Evolutionary conservation across 2,888 invertebrate genomes (phyloP).

Genomic region (Bellardia pandia): DNA sequence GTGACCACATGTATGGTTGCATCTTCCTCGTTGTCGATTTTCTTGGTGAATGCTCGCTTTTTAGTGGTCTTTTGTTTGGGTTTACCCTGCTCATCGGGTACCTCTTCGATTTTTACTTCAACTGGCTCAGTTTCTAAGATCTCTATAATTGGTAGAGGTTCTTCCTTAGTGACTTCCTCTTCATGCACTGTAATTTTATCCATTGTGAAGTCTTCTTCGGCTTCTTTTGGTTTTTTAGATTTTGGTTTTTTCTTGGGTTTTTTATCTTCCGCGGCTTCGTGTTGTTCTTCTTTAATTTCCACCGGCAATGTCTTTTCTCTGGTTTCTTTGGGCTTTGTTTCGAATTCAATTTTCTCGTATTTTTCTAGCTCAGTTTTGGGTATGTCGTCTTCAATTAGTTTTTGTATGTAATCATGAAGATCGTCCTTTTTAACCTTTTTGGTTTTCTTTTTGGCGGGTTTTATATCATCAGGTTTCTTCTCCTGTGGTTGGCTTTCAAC

Average conservation of each 20-base stretch:
- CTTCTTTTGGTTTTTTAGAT: constrained; percentile 70
- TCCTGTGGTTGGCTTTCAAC: constrained; percentile 78
- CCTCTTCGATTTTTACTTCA: constrained; percentile 78
- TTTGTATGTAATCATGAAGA: constrained; percentile 82
- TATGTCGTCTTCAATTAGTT: constrained; percentile 82
- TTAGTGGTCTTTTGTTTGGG: constrained; percentile 80
- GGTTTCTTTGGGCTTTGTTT: constrained; percentile 78
- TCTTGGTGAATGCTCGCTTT: constrained; percentile 80
- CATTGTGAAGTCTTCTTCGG: constrained; percentile 70
- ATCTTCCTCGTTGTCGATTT: constrained; percentile 78
- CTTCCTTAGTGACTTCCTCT: constrained; percentile 73
- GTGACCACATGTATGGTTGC: constrained; percentile 79
- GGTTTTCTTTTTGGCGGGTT: constrained; percentile 80
- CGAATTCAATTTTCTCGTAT: constrained; percentile 83
- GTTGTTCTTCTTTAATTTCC: constrained; percentile 76
- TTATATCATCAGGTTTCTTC: constrained; percentile 79
- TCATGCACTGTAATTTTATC: constrained; percentile 78
- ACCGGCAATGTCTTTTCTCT: constrained; percentile 72
- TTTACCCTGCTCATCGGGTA: constrained; percentile 78
- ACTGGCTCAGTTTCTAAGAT: constrained; percentile 78
- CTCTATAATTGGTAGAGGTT: constrained; percentile 76
- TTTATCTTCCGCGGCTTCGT: constrained; percentile 79
- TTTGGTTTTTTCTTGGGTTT: constrained; percentile 78
- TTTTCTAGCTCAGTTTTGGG: constrained; percentile 83
- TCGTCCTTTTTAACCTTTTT: constrained; percentile 82